These are phyloP conservation scores for Patiria miniata DNA, from an alignment of 35 echinoderm and acorn worm species.

Conservation along the genomic window DNA sequence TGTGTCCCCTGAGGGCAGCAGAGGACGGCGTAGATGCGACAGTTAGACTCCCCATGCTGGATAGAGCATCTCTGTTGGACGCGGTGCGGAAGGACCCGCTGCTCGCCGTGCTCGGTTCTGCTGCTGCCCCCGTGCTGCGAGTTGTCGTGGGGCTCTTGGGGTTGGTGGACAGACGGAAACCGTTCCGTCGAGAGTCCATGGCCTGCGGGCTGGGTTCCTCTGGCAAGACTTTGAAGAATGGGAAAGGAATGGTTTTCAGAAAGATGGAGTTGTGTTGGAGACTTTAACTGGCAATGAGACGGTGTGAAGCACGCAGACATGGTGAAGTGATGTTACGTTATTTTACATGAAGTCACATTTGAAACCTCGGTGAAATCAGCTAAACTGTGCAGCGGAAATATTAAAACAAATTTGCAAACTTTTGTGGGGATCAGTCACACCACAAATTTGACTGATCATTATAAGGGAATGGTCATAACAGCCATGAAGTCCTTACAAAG, in stretches of 20 bases:
- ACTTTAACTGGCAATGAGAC: too few species aligned
- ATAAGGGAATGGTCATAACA: too few species aligned
- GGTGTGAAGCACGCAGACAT: too few species aligned
- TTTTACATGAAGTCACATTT: too few species aligned
- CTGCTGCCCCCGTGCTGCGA: conserved; percentile 23
- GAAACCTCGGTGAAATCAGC: too few species aligned
- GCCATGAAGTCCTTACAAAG: too few species aligned
- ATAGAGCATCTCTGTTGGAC: neutral
- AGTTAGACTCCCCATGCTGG: conserved; percentile 21
- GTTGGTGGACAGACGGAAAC: conserved; percentile 25
- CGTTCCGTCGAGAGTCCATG: conserved; percentile 44
- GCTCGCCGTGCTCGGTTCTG: neutral
- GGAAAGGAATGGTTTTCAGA: neutral
- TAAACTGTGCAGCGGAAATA: too few species aligned
- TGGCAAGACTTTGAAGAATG: conserved; percentile 15
- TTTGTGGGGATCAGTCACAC: too few species aligned
- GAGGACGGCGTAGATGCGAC: conserved; percentile 15
- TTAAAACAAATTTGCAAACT: too few species aligned
- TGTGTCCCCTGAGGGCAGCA: conserved; percentile 51
- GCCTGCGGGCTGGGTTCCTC: conserved; percentile 4
- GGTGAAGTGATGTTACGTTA: too few species aligned
- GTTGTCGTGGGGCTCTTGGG: conserved; percentile 35
- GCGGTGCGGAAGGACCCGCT: conserved; percentile 21
- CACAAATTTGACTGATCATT: too few species aligned
- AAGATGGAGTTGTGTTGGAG: neutral